Evolutionary conservation across 2,797 vertebrate species (phyloP), one percentile per base, ranked within the genome.

Genomic region (Siniperca obscura): DNA sequence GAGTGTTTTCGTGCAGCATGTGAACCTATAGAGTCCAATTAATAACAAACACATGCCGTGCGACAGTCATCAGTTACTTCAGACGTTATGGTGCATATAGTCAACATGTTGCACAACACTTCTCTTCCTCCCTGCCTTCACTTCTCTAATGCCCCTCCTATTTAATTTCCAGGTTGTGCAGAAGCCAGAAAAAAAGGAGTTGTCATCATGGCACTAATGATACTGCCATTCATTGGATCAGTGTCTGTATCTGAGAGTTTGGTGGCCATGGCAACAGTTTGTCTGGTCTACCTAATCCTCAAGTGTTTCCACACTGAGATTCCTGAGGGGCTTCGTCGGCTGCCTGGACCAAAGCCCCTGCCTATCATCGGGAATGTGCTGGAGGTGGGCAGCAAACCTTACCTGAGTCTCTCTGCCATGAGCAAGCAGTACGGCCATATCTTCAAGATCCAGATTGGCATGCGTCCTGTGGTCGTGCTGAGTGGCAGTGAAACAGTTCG

Each of bases 301-400:
- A 96, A 92, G 66, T 70, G 82, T 72, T 87, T 87, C n/a, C 85
- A 3, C 50, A 82, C 59, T 5, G 80, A 21, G 5, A 89, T 97
- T 34, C 97, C 97, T 1, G 80, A 92, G 71, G 98, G 97, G 1
- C 93, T 97, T 64, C 94, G 88, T 72, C 90, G 78, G 0, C 95
- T 97, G 3, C 97, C 97, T 0, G 98, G 97, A 0, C 98, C 98
- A 1, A 93, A 91, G 64, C 92, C 96, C 0, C 83, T 94, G 38
- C 98, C 98, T 0, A 38, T 99, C n/a, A 95, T 99, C 0, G 98
- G 98, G 3, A 97, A 96, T 0, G 17, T 94, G 30, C 82, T 98
- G 84, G 95, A 96, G 13, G 1, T 99, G 81, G 92, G 96, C 25
- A 94, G 81, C 86, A 95, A 81, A 65, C 94, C 97, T 0, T 97